Conservation (phyloP, 1,140 invertebrate species). For the Stegodyphus mimosarum region DNA sequence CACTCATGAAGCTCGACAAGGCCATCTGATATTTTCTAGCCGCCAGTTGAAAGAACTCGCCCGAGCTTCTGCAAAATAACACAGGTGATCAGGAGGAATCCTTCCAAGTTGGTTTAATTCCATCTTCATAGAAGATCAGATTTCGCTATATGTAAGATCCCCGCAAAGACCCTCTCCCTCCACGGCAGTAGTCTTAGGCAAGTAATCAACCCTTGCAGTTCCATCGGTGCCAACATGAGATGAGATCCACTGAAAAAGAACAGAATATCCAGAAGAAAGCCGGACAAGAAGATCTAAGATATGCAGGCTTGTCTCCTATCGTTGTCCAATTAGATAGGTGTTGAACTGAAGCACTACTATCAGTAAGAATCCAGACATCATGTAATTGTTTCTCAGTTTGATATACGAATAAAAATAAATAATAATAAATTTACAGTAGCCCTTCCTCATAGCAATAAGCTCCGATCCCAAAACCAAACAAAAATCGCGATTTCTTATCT, state of each 20-base stretch:
- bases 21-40: too few species aligned
- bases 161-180: not conserved
- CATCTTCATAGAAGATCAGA: not conserved
- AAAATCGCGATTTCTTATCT: not conserved
- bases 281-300: not conserved
- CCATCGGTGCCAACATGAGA: constrained; percentile 1
- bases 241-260: constrained; percentile 1
- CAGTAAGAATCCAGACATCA: constrained; percentile 6
- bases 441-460: constrained; percentile 1
- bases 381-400: not conserved
- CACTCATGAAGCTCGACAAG: too few species aligned
- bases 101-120: constrained; percentile 2
- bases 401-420: too few species aligned
- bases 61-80: not conserved
- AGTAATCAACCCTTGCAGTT: not conserved
- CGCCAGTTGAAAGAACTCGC: not conserved
- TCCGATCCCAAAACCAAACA: not conserved
- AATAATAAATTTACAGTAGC: too few species aligned
- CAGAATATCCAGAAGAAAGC: not conserved
- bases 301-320: not conserved
- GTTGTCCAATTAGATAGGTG: not conserved
- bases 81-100: constrained; percentile 4
- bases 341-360: not conserved
- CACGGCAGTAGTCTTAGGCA: not conserved
- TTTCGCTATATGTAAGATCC: constrained; percentile 2